phyloP scores from a whole-genome alignment of 2,113 vertebrate genomes.

The Tiliqua scincoides region DNA sequence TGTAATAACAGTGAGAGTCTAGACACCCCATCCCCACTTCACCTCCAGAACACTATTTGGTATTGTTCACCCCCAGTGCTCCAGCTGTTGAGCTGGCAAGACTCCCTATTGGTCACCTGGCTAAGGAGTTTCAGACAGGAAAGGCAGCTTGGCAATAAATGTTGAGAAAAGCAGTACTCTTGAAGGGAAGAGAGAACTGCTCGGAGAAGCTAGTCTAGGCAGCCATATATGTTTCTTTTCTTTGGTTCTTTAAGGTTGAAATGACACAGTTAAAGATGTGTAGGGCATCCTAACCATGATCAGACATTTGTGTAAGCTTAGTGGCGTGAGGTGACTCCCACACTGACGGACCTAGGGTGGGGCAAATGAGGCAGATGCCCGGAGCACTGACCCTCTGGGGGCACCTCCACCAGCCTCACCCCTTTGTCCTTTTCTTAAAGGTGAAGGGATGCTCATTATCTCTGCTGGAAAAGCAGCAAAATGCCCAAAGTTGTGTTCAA shows the following conservation, averaged over 20 bases:
- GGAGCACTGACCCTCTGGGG: too few relatives aligned
- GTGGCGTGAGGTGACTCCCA: rapidly evolving
- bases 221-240: background rate
- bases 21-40: background rate
- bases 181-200: background rate
- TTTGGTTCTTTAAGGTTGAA: background rate
- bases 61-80: slow-evolving; percentile 2
- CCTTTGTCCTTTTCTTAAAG: too few relatives aligned
- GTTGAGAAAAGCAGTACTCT: too few relatives aligned
- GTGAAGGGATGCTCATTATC: too few relatives aligned
- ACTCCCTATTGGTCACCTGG: background rate
- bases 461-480: too few relatives aligned
- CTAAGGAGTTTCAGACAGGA: background rate
- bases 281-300: background rate
- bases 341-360: too few relatives aligned
- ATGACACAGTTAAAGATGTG: background rate
- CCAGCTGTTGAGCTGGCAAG: background rate
- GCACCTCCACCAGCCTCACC: too few relatives aligned
- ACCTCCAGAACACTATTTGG: background rate
- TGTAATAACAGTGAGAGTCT: slow-evolving; percentile 30
- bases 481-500: too few relatives aligned
- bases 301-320: background rate
- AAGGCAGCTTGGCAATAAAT: background rate
- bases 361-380: too few relatives aligned
- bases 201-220: background rate